These are phyloP conservation scores for Heliconius nattereri DNA, from an alignment of 1,140 invertebrate species.

Conservation along the genomic window DNA sequence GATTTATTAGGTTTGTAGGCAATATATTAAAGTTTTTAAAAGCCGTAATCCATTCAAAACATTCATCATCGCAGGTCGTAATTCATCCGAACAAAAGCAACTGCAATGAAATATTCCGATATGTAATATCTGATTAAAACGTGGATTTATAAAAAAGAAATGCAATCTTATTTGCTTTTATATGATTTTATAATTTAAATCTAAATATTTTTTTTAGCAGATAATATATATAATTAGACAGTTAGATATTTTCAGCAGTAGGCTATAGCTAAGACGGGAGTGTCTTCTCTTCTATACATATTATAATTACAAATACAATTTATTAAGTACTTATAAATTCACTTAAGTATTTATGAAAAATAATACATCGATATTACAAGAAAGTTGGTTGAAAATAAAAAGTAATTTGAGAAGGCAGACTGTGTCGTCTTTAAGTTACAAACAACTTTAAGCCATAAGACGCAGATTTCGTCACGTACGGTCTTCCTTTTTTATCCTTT, in stretches of 20 bases:
- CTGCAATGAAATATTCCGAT: neutral
- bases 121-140: conserved; percentile 2
- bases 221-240: too few relatives aligned
- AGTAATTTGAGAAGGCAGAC: neutral
- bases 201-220: neutral
- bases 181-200: neutral
- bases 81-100: conserved; percentile 10
- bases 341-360: neutral
- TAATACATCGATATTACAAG: neutral
- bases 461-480: neutral
- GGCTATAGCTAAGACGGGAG: too few relatives aligned
- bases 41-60: conserved; percentile 1
- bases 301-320: neutral
- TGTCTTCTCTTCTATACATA: too few relatives aligned
- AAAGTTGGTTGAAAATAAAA: too few relatives aligned
- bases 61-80: conserved; percentile 14
- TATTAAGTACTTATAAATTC: neutral
- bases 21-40: conserved; percentile 5
- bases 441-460: neutral
- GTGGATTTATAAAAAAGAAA: neutral
- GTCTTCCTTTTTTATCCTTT: neutral
- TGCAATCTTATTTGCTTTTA: neutral
- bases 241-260: too few relatives aligned
- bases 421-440: conserved; percentile 3
- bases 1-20: neutral